Base-by-base conservation (phyloP, 2,113 vertebrate genomes). In the Condylura cristata region DNA sequence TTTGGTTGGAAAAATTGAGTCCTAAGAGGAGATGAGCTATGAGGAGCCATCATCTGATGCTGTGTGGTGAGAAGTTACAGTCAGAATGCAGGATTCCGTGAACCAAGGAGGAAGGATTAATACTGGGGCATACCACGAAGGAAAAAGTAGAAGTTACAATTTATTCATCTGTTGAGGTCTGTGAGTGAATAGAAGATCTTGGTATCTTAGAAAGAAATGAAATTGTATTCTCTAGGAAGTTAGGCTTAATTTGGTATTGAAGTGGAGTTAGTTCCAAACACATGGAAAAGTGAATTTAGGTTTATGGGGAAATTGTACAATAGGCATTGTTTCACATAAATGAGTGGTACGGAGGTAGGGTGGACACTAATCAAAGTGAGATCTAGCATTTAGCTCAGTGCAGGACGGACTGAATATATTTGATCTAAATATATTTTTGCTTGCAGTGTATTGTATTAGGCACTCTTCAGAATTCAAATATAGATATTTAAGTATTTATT, bases 191-290 rank as follows among this genome's bases (percentile, higher is more conserved):
- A 13, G 22, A n/a, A 32, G 39, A 74, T 6, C 22, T 61, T 6
- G 30, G 24, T 16, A 16, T 10, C 13, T 60, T 60, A n/a, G 72
- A 66, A 68, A 14, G 65, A 41, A 75, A 17, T 12, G 48, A 9
- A 1, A 0, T 10, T 60, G 3, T 51, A 41, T 20, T 18, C 0
- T 61, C 1, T 8, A 30, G 6, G 8, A 48, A 61, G 8, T 61
- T 9, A 70, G 44, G 30, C 37, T 6, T 0, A 24, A 41, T 53
- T 85, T 51, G 11, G 6, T 6, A 16, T 26, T 6, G 26, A 63
- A n/a, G 37, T 28, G 20, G 30, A 17, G 4, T 12, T 56, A 44
- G 28, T 56, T 86, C n/a, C 46, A 34, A 56, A 58, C 6, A 26
- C 28, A 20, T 58, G 20, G 16, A 18, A n/a, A 3, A 18, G 37